phyloP scores from a whole-genome alignment of 2,113 vertebrate species.

The Drymodes brunneopygia region DNA sequence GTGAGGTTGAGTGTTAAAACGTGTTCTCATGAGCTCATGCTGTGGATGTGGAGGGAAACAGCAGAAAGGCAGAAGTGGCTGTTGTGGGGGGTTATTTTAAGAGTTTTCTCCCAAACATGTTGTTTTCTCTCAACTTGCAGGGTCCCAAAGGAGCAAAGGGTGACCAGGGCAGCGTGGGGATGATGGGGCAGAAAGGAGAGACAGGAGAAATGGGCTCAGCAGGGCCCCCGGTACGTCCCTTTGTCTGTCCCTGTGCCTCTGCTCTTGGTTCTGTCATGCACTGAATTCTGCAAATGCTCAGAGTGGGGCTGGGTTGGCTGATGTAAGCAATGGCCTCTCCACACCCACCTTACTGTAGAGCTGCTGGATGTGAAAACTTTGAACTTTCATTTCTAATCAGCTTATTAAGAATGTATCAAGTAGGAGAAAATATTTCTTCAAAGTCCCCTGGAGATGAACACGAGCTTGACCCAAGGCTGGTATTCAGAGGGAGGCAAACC shows the following conservation, averaged over 20 bases:
- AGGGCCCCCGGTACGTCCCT: conserved; percentile 80
- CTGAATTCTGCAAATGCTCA: not conserved
- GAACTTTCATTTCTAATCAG: not conserved
- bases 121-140: conserved; percentile 59
- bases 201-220: conserved; percentile 81
- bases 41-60: rapidly evolving
- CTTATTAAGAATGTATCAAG: not conserved
- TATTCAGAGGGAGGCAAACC: not conserved
- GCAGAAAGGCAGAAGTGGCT: not conserved
- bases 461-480: not conserved
- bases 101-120: not conserved
- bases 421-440: not conserved
- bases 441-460: not conserved
- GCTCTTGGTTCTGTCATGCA: not conserved
- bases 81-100: too few relatives aligned
- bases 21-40: rapidly evolving
- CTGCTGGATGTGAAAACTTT: not conserved
- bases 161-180: conserved; percentile 77
- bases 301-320: not conserved
- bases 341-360: rapidly evolving
- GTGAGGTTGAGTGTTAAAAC: not conserved
- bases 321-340: not conserved
- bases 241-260: not conserved
- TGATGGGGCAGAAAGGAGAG: conserved; percentile 83
- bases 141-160: conserved; percentile 84